Percentiles rank a stretch among this genome's conserved stretches.
These are phyloP conservation scores for Fulmarus glacialis DNA, from an alignment of 2,113 vertebrate species.

Conservation along the genomic window DNA sequence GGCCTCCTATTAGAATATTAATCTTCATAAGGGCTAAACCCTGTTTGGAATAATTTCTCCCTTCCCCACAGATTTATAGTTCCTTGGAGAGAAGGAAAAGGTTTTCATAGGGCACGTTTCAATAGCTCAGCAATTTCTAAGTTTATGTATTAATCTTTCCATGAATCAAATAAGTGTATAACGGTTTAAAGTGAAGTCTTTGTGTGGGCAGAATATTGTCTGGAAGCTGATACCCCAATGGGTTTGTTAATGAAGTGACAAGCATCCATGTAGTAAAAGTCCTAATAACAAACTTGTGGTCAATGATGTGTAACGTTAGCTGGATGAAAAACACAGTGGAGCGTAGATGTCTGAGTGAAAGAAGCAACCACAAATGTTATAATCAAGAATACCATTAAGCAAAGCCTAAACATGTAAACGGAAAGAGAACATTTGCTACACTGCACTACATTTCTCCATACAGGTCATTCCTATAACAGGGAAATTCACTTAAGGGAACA, in stretches of 20 bases:
- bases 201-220: background rate
- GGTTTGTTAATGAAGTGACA: background rate
- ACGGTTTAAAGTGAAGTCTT: background rate
- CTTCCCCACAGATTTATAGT: background rate
- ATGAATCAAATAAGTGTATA: background rate
- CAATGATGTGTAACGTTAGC: background rate
- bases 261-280: background rate
- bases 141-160: background rate
- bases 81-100: background rate
- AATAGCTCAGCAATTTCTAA: background rate
- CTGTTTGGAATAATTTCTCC: background rate
- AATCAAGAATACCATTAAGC: background rate
- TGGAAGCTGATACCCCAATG: background rate
- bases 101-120: background rate
- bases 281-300: background rate
- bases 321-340: background rate
- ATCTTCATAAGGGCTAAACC: background rate
- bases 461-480: background rate
- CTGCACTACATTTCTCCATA: background rate
- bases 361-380: background rate
- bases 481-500: background rate
- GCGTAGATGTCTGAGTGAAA: background rate
- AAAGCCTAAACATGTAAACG: background rate
- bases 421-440: background rate
- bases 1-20: background rate